Evolutionary conservation across 2,888 invertebrate genomes (phyloP).

Genomic region (Chaitophorus viminalis): DNA sequence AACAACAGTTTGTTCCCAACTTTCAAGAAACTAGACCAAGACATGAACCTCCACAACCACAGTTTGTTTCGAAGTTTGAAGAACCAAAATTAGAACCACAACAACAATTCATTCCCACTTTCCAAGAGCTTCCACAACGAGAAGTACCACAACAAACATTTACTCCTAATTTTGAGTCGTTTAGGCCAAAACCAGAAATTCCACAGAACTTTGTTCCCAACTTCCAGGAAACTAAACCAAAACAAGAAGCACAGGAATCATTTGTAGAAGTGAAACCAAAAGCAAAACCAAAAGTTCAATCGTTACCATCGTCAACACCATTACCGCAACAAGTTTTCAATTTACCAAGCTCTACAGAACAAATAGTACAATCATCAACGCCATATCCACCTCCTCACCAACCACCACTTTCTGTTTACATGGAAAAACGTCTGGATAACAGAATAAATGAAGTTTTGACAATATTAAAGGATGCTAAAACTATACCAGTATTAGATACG

Average conservation of each 20-base stretch:
- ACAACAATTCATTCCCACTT: conserved; percentile 32
- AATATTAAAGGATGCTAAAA: conserved; percentile 76
- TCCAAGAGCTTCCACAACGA: conserved; percentile 42
- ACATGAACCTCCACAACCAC: conserved; percentile 1
- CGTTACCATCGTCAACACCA: not conserved
- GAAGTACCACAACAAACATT: conserved; percentile 42
- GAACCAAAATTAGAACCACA: conserved; percentile 40
- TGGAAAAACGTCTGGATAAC: conserved; percentile 70
- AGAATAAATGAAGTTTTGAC: conserved; percentile 78
- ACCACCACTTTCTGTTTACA: conserved; percentile 84
- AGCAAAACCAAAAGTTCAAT: conserved; percentile 19
- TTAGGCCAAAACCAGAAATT: conserved; percentile 30
- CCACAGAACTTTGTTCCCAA: conserved; percentile 16
- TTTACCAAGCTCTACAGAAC: conserved; percentile 20
- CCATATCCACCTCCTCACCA: conserved; percentile 74
- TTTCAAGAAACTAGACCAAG: conserved; percentile 27
- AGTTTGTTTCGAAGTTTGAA: conserved; percentile 51
- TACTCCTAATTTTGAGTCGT: conserved; percentile 37
- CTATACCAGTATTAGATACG: conserved; percentile 81
- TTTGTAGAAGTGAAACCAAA: conserved; percentile 33
- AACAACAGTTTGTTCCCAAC: conserved; percentile 22
- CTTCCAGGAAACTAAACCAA: conserved; percentile 38
- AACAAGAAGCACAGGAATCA: conserved; percentile 5
- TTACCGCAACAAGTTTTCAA: conserved; percentile 30
- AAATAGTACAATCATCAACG: conserved; percentile 38